Evolutionary conservation across 2,888 invertebrate genomes (phyloP).

Genomic region (Brachylomia viminalis): DNA sequence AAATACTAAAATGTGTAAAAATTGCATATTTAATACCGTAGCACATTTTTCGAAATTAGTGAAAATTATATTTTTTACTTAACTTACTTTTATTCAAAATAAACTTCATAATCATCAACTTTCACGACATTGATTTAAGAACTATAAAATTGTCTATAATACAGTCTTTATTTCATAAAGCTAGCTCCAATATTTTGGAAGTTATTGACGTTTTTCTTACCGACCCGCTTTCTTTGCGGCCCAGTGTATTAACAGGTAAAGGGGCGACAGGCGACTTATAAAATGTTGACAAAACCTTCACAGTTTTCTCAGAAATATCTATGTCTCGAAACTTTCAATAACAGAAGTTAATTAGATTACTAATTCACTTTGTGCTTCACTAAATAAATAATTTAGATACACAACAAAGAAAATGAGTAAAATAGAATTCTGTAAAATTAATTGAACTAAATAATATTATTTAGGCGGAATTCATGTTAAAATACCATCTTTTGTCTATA

Average conservation of each 20-base stretch:
- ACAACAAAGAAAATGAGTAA: not conserved
- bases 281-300: conserved; percentile 17
- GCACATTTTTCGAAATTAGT: no score
- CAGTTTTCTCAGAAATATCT: conserved; percentile 24
- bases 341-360: conserved; percentile 50
- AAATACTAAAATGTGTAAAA: no score
- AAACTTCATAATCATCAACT: no score
- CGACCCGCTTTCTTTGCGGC: no score
- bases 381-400: conserved; percentile 21
- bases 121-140: no score
- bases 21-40: no score
- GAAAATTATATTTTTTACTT: no score
- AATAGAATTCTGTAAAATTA: not conserved
- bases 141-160: no score
- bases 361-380: conserved; percentile 35
- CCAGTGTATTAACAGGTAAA: not conserved
- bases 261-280: not conserved
- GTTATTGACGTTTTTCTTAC: no score
- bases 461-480: not conserved
- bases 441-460: not conserved
- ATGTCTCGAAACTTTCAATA: conserved; percentile 20
- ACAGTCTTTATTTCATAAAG: no score
- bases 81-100: no score
- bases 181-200: no score
- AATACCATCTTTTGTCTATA: not conserved